Conservation (phyloP, 2,888 invertebrate species). For the Pristionchus entomophagus region DNA sequence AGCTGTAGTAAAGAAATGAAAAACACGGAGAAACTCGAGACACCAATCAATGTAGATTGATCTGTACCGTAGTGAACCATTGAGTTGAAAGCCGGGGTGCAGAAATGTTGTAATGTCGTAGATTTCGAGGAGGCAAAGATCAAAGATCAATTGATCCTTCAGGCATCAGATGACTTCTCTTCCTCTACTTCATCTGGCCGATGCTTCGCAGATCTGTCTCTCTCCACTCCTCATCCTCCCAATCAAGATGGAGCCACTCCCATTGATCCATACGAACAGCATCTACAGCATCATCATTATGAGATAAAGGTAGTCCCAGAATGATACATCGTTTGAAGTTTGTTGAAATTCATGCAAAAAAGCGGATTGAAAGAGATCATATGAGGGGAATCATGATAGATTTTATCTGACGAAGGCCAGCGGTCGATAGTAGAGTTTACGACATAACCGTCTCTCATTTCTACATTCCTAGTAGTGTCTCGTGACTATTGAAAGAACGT, state of each 20-base stretch:
- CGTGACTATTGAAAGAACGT: no score
- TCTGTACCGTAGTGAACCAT: not conserved
- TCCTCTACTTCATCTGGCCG: conserved; percentile 9
- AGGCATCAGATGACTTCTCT: conserved; percentile 41
- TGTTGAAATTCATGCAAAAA: no score
- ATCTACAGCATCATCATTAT: not conserved
- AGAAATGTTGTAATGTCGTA: no score
- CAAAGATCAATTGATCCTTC: not conserved
- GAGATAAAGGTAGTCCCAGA: not conserved
- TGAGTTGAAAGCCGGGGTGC: not conserved
- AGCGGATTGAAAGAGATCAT: no score
- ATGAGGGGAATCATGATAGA: no score
- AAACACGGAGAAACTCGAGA: not conserved
- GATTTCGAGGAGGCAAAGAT: no score
- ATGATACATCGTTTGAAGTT: no score
- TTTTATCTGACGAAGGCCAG: no score
- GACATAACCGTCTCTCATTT: no score
- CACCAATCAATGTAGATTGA: not conserved
- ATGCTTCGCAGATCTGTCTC: conserved; percentile 3
- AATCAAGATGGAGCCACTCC: not conserved
- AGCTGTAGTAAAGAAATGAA: not conserved
- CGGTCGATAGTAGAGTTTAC: no score
- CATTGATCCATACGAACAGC: not conserved
- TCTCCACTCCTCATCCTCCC: not conserved
- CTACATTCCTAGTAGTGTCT: no score